Base-by-base conservation (phyloP, 2,797 vertebrate species). In the Loris lydekkerianus region DNA sequence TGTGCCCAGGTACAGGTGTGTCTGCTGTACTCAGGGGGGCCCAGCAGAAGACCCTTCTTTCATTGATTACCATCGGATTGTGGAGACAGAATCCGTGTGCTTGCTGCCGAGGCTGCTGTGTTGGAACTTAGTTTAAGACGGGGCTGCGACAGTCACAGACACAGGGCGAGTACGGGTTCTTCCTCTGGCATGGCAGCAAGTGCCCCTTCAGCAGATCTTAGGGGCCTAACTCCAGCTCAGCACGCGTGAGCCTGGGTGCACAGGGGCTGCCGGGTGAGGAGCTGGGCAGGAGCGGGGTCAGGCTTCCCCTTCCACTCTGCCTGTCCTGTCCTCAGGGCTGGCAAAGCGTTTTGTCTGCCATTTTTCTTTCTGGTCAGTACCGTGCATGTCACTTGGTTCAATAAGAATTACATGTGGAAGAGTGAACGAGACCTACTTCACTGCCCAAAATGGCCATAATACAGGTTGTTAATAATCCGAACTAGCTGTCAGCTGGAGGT, bases 201-300 rank as follows among this genome's bases (percentile, higher is more conserved):
- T 0, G 8, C 7, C 34, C 7, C 20, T 25, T n/a, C 5, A 1
- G 49, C 0, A 82, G 21, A 40, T 43, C n/a, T 1, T 11, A 10
- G 43, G 9, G 37, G 29, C 4, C 25, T 27, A n/a, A 8, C 20
- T 65, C 10, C 25, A 21, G 37, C 46, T 84, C 49, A 53, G 69
- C 0, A 18, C 21, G n/a, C 9, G 25, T 13, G 5, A 7, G 67
- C 31, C 82, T 7, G 7, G 17, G 61, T 61, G 67, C 23, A 0
- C 21, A 69, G 86, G 10, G 3, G 2, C 18, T 7, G 49, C 8
- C 58, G 13, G 34, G 23, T 6, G 14, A 53, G 14, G 49, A 53
- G 49, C 25, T 58, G 49, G 49, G 49, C 49, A 53, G 49, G 49
- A 53, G 49, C 14, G 14, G 4, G 11, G 21, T 9, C 2, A 0